Conservation (phyloP, 1,140 invertebrate genomes). For the Zaprionus ghesquierei region DNA sequence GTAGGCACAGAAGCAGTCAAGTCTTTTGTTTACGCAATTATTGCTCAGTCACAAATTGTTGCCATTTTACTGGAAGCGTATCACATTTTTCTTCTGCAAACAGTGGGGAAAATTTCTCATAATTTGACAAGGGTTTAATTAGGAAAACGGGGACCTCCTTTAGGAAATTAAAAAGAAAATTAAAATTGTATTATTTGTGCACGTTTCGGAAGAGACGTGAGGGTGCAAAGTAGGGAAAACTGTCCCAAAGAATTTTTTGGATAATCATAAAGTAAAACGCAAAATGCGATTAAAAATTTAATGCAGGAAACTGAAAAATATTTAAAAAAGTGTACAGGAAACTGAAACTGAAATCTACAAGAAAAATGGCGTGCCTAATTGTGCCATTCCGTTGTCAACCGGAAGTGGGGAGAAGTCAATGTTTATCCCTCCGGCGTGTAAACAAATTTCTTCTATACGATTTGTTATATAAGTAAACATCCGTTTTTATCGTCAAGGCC, state of each 20-base stretch:
- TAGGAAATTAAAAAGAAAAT: background rate
- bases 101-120: background rate
- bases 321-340: background rate
- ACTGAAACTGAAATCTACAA: background rate
- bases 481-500: conserved; percentile 8
- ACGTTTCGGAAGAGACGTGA: background rate
- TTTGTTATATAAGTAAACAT: conserved; percentile 11
- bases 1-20: background rate
- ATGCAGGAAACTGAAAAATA: background rate
- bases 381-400: background rate
- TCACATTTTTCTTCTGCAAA: background rate
- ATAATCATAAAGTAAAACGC: background rate
- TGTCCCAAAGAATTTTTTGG: background rate
- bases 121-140: conserved; percentile 17
- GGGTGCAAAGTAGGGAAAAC: background rate
- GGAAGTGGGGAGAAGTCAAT: conserved; percentile 13
- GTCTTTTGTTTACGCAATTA: conserved; percentile 4
- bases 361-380: background rate
- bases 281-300: background rate
- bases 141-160: background rate
- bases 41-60: background rate
- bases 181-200: background rate
- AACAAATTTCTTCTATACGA: conserved; percentile 7
- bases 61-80: background rate
- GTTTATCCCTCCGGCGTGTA: background rate